phyloP scores from a whole-genome alignment of 92 coral and sea anemone genomes.

The Isaurus tuberculatus region DNA sequence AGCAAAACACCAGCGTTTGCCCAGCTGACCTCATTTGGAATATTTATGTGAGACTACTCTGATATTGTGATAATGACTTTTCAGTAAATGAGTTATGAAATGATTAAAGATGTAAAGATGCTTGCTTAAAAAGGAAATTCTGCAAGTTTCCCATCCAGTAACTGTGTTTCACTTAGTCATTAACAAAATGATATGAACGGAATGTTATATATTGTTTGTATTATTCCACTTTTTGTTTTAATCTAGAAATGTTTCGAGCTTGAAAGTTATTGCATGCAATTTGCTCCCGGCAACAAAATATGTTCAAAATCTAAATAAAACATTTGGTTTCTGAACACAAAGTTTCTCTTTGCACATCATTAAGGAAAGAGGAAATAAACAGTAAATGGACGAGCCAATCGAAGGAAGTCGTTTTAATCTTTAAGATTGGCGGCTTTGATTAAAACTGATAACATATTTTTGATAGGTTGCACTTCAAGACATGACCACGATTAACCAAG shows the following conservation, averaged over 20 bases:
- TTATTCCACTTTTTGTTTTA: background rate
- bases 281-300: conserved; percentile 8
- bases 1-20: background rate
- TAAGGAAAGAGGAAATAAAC: conserved; percentile 3
- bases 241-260: background rate
- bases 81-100: background rate
- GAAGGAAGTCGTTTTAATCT: background rate
- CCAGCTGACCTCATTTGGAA: background rate
- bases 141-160: background rate
- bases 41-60: background rate
- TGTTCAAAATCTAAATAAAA: conserved; percentile 34
- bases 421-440: conserved; percentile 32
- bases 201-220: background rate
- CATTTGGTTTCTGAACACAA: conserved; percentile 32
- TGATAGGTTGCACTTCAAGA: conserved; percentile 35
- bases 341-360: conserved; percentile 31
- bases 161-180: too few relatives aligned
- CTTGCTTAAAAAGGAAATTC: background rate
- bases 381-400: conserved; percentile 23
- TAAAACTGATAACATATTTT: conserved; percentile 21
- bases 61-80: background rate
- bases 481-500: conserved; percentile 6
- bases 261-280: background rate
- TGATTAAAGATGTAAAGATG: background rate
- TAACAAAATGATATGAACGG: background rate